phyloP scores from a whole-genome alignment of 23 tunicate species.

The Pegea sp. region DNA sequence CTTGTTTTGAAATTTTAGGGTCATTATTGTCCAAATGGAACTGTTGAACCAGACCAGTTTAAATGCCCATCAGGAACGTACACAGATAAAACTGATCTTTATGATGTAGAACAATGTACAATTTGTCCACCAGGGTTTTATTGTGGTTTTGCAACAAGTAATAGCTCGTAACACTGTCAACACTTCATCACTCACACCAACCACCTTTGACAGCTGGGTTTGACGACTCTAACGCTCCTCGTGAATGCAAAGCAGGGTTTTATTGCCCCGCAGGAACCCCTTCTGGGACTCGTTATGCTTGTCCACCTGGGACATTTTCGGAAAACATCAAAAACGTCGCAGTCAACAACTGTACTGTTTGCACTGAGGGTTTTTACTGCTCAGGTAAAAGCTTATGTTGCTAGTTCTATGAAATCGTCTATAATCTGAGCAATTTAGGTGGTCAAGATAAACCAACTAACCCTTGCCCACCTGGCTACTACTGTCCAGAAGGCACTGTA shows the following conservation, averaged over 20 bases:
- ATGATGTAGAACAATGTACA: conserved; percentile 35
- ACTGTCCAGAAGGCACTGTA: conserved; percentile 46
- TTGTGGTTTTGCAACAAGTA: conserved; percentile 60
- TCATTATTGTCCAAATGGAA: conserved; percentile 72
- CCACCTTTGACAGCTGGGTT: conserved; percentile 24
- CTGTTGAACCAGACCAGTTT: conserved; percentile 38
- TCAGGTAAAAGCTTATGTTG: conserved; percentile 16
- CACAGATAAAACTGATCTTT: conserved; percentile 24
- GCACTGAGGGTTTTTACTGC: conserved; percentile 76
- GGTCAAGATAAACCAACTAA: conserved; percentile 37
- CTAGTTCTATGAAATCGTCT: not conserved
- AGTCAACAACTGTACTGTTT: conserved; percentile 31
- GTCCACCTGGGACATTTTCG: conserved; percentile 88
- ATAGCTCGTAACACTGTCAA: no score
- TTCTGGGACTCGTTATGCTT: conserved; percentile 16
- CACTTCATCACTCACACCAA: no score
- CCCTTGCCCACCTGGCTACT: conserved; percentile 83
- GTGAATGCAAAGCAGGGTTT: conserved; percentile 26
- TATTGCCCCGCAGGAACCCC: conserved; percentile 64
- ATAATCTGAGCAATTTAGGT: conserved; percentile 13
- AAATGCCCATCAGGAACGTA: conserved; percentile 86
- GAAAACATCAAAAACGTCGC: conserved; percentile 13
- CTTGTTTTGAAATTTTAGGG: conserved; percentile 60
- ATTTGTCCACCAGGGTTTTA: conserved; percentile 76
- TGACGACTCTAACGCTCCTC: conserved; percentile 19